Percentiles rank a stretch among this genome's conserved stretches.
phyloP scores from a whole-genome alignment of 2,113 vertebrate species.

The Cricetomys ansorgei region DNA sequence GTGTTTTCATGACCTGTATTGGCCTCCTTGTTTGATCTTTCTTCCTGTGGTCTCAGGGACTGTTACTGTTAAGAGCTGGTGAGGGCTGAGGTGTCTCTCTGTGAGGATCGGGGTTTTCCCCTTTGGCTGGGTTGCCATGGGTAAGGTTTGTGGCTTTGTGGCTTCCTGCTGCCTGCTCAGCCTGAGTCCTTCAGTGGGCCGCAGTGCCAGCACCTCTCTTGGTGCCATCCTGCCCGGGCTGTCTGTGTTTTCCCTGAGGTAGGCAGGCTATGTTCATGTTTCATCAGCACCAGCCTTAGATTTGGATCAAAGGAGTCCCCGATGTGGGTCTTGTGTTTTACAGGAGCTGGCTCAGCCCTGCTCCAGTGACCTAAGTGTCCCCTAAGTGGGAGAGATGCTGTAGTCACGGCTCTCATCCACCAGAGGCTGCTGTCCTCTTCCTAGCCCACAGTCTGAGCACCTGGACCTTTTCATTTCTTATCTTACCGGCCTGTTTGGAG shows the following conservation, averaged over 20 bases:
- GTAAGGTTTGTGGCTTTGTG: background rate
- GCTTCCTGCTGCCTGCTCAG: background rate
- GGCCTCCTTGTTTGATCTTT: conserved; percentile 1
- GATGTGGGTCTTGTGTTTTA: background rate
- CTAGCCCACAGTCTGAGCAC: background rate
- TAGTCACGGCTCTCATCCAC: background rate
- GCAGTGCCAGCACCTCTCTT: background rate
- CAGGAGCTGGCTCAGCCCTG: background rate
- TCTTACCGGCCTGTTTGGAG: background rate
- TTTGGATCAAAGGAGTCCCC: background rate
- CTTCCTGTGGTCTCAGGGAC: background rate
- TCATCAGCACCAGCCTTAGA: background rate
- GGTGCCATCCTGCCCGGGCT: background rate
- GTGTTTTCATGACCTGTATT: background rate
- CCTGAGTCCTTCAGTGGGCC: background rate
- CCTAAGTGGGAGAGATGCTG: background rate
- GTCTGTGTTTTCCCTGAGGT: background rate
- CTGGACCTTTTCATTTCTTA: background rate
- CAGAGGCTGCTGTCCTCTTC: background rate
- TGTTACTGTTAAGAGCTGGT: background rate
- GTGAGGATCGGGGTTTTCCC: background rate
- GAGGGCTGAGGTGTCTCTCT: background rate
- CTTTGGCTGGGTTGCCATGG: background rate
- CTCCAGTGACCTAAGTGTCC: background rate
- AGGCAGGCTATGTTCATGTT: background rate